A percentile compares a stretch with the other conserved stretches of the same genome.
These are phyloP conservation scores for Platycheirus rosarum DNA, from an alignment of 2,888 invertebrate genomes.

Conservation along the genomic window DNA sequence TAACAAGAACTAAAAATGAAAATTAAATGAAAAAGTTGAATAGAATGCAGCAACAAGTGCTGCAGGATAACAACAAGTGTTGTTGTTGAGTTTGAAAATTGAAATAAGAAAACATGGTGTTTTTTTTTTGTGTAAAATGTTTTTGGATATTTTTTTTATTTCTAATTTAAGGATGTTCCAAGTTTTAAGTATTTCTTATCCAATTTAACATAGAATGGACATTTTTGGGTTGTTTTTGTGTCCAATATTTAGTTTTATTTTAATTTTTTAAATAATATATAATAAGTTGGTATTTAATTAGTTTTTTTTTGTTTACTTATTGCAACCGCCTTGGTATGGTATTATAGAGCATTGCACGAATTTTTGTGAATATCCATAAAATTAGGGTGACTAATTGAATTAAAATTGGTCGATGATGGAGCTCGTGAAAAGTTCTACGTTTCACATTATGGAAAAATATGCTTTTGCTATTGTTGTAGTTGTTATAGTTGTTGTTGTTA, in stretches of 20 bases:
- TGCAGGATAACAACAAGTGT: constrained; percentile 6
- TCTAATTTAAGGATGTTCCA: constrained; percentile 56
- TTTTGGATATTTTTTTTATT: constrained; percentile 66
- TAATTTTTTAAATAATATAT: constrained; percentile 12
- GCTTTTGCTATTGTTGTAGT: constrained; percentile 70
- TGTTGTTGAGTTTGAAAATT: constrained; percentile 22
- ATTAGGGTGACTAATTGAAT: constrained; percentile 79
- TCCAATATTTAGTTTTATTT: constrained; percentile 34
- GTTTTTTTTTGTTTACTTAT: constrained; percentile 48
- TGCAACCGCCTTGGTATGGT: constrained; percentile 77
- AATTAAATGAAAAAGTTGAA: not conserved
- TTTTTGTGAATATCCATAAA: constrained; percentile 80
- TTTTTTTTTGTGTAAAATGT: constrained; percentile 66
- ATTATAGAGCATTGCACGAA: constrained; percentile 79
- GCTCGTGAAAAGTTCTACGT: constrained; percentile 78
- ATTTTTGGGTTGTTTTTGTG: constrained; percentile 13
- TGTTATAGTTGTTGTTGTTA: constrained; percentile 61
- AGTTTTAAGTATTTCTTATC: constrained; percentile 52
- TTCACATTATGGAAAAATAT: constrained; percentile 77
- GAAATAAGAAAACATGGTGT: constrained; percentile 71
- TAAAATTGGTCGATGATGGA: constrained; percentile 80
- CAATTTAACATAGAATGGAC: constrained; percentile 61
- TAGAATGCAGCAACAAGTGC: constrained; percentile 19
- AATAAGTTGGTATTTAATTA: constrained; percentile 1
- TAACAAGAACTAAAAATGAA: not conserved